Evolutionary conservation across 2,113 vertebrate genomes (phyloP), one percentile per base, ranked within the genome.

Genomic region (Lepisosteus osseus): DNA sequence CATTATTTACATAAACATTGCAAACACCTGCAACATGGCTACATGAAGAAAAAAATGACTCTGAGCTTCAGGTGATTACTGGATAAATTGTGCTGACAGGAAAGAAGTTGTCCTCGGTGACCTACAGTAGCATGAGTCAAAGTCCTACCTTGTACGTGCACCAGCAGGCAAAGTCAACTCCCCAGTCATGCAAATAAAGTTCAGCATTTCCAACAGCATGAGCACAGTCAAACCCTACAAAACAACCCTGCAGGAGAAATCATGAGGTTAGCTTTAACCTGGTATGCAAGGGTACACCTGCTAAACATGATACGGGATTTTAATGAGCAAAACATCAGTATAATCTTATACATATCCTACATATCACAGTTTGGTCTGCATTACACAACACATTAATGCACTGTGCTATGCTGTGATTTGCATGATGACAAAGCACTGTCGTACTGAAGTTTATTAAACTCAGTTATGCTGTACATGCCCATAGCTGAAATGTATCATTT

Each of bases 91-190:
- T 59, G 47, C 47, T 51, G 47, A 51, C 47, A 51, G 47, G 2
- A 1, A 51, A 9, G 47, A 1, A 51, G 47, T 9, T 51, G 47
- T 51, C 47, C 47, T 51, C 9, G 47, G 9, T 51, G 9, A 4
- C 56, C 4, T 13, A 17, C 15, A 17, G 15, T 17, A 11, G 56
- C 13, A 12, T 12, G 56, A 59, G n/a, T 59, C 56, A 59, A 59
- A 14, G 44, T 13, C 71, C 75, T 83, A 98, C 97, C 95, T 99
- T 99, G 77, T 99, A 99, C 42, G 96, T 92, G 79, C 97, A 99
- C 97, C 97, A 99, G 85, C 96, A 99, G 79, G 95, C 97, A 66
- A 99, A 99, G 79, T 99, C 97, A 0, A 99, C 95, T 2, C 87
- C 94, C 97, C 97, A 99, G 72, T 97, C 93, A 65, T 99, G 96